phyloP scores from a whole-genome alignment of 2,888 invertebrate genomes.

The Clistopyga incitator region DNA sequence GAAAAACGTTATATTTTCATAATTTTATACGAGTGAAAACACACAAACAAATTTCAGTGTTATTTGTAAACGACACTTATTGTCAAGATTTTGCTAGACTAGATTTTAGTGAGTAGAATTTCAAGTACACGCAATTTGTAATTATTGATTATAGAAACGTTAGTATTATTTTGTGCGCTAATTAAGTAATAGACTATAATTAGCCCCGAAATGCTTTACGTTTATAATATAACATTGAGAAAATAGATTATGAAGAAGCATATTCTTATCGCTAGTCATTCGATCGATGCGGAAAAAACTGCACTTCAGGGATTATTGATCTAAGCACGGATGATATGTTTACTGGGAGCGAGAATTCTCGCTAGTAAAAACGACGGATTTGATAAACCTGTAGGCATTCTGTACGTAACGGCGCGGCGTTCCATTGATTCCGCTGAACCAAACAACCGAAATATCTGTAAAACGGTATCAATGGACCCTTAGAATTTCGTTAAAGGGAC shows the following conservation, averaged over 20 bases:
- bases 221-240: no score
- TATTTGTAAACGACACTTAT: conserved; percentile 13
- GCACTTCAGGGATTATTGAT: conserved; percentile 49
- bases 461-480: background rate
- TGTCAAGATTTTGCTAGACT: conserved; percentile 43
- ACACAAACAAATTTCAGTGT: conserved; percentile 14
- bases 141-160: conserved; percentile 35
- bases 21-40: conserved; percentile 68
- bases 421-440: background rate
- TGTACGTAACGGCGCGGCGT: conserved; percentile 13
- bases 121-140: conserved; percentile 56
- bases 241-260: conserved; percentile 29
- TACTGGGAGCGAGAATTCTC: background rate
- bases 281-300: conserved; percentile 56
- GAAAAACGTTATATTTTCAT: conserved; percentile 69
- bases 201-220: background rate
- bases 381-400: conserved; percentile 8
- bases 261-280: conserved; percentile 66
- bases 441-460: background rate
- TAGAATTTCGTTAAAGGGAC: no score
- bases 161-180: conserved; percentile 39
- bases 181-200: conserved; percentile 18
- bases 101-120: conserved; percentile 44
- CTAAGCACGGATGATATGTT: conserved; percentile 14
- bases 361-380: background rate